Evolutionary conservation across 2,113 vertebrate genomes (phyloP).

Genomic region (Panthera uncia): DNA sequence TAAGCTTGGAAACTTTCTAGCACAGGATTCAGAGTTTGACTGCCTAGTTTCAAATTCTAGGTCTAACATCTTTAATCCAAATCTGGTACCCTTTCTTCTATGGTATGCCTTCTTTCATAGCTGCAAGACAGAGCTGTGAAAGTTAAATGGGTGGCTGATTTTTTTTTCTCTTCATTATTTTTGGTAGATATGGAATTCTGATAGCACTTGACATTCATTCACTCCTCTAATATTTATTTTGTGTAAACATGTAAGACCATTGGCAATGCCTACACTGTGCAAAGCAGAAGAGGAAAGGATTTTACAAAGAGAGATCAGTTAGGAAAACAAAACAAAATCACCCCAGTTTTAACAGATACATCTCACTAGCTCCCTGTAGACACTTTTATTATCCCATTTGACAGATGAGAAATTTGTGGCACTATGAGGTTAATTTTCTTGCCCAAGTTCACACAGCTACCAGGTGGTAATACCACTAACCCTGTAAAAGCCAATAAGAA

Average conservation of each 20-base stretch:
- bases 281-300: background rate
- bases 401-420: background rate
- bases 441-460: background rate
- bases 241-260: background rate
- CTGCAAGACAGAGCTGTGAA: background rate
- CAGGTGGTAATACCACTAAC: background rate
- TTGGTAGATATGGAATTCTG: background rate
- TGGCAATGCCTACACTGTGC: background rate
- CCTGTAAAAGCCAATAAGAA: background rate
- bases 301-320: background rate
- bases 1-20: background rate
- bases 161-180: background rate
- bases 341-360: background rate
- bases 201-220: background rate
- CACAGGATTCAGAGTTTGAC: background rate
- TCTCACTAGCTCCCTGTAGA: background rate
- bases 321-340: constrained; percentile 1
- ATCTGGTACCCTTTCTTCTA: background rate
- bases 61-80: background rate
- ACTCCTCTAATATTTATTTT: background rate
- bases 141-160: background rate
- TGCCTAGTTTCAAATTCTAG: background rate
- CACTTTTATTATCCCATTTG: background rate
- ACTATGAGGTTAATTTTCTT: background rate
- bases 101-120: background rate